Conservation (phyloP, 1,140 invertebrate genomes). For the Drosophila subobscura region DNA sequence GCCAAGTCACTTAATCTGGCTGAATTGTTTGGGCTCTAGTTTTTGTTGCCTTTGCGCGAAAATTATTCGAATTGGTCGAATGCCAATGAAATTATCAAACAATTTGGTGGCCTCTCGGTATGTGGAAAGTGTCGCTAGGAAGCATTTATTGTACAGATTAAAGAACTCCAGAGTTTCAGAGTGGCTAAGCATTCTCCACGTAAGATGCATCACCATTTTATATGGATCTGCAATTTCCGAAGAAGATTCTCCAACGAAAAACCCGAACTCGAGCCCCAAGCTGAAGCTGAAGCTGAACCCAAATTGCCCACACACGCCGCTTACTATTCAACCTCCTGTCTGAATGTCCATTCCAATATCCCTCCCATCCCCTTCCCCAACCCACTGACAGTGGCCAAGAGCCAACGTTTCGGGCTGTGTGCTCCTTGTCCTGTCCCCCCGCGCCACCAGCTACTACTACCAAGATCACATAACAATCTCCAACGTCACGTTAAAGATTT, state of each 20-base stretch:
- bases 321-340: constrained; percentile 39
- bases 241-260: too few species aligned
- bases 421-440: not conserved
- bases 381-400: too few species aligned
- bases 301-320: constrained; percentile 47
- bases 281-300: not conserved
- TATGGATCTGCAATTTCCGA: not conserved
- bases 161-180: not conserved
- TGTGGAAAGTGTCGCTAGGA: not conserved
- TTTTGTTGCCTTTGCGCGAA: constrained; percentile 24
- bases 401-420: too few species aligned
- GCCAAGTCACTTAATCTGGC: constrained; percentile 23
- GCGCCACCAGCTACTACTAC: constrained; percentile 10
- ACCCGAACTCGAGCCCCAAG: too few species aligned
- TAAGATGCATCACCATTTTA: not conserved
- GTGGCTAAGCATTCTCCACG: too few species aligned
- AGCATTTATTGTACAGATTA: not conserved
- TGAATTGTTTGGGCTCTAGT: constrained; percentile 22
- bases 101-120: constrained; percentile 24
- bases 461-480: constrained; percentile 78
- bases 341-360: constrained; percentile 19
- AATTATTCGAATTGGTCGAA: constrained; percentile 38
- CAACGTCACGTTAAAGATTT: constrained; percentile 82
- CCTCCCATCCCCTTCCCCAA: constrained; percentile 2
- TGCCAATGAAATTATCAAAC: constrained; percentile 25